Percentiles rank a stretch among this genome's conserved stretches.
Conservation (phyloP, 1,140 invertebrate species). For the Ooceraea biroi region DNA sequence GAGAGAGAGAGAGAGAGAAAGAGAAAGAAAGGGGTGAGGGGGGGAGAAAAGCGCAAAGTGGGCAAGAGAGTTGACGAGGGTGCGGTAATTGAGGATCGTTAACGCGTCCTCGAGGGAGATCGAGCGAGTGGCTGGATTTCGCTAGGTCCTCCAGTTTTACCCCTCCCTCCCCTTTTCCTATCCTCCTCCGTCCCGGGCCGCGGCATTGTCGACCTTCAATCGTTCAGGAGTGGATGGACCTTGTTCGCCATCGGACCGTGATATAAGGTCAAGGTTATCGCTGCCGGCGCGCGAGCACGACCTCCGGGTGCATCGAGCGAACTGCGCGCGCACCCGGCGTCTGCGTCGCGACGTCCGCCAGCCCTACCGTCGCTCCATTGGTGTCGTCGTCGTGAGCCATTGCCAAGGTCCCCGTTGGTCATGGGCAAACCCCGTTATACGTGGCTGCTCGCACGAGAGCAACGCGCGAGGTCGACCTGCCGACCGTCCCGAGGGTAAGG, state of each 20-base stretch:
- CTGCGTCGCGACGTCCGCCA: constrained; percentile 75
- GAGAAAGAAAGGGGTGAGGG: background rate
- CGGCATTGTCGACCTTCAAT: constrained; percentile 69
- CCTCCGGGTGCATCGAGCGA: constrained; percentile 78
- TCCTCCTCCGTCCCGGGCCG: constrained; percentile 41
- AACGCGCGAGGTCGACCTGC: constrained; percentile 54
- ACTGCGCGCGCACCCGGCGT: constrained; percentile 81
- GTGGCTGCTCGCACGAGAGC: constrained; percentile 53
- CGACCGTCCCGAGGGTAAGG: constrained; percentile 56
- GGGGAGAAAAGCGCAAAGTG: background rate
- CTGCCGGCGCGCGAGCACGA: constrained; percentile 57
- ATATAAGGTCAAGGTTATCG: constrained; percentile 77
- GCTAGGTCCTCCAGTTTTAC: background rate
- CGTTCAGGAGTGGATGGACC: constrained; percentile 74
- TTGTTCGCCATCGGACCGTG: constrained; percentile 68
- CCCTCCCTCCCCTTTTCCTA: background rate
- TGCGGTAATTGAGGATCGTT: constrained; percentile 74
- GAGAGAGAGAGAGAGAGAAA: constrained; percentile 7
- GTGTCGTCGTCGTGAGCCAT: constrained; percentile 65
- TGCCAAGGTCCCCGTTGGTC: constrained; percentile 75
- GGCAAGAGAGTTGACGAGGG: constrained; percentile 51
- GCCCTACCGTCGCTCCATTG: constrained; percentile 48
- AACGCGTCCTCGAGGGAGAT: constrained; percentile 74
- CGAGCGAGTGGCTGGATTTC: constrained; percentile 70
- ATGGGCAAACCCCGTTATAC: constrained; percentile 76